A percentile compares a stretch with the other conserved stretches of the same genome.
Conservation (phyloP, 2,113 vertebrate species). For the Atherinomorus stipes region DNA sequence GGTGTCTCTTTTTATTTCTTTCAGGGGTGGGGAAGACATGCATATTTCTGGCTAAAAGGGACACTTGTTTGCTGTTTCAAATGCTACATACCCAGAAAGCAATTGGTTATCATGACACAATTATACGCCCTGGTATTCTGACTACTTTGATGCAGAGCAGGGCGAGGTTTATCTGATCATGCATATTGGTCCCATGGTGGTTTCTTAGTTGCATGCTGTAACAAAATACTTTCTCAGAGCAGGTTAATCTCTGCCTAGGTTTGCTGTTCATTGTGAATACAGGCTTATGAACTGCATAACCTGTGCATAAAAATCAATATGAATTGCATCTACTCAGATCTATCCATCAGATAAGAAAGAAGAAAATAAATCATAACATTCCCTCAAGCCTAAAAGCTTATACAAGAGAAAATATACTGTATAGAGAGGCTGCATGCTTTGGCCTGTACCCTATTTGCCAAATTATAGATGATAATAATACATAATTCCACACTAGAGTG, state of each 20-base stretch:
- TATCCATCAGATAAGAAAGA: neutral
- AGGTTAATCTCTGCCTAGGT: slow-evolving; percentile 4
- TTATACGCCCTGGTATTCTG: slow-evolving; percentile 45
- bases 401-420: slow-evolving; percentile 12
- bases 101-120: slow-evolving; percentile 47
- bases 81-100: slow-evolving; percentile 51
- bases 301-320: neutral
- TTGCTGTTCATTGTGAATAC: slow-evolving; percentile 11
- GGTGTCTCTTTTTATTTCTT: slow-evolving; percentile 42
- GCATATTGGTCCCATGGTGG: slow-evolving; percentile 51
- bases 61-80: slow-evolving; percentile 44
- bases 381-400: neutral
- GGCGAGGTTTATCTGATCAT: slow-evolving; percentile 57
- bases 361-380: neutral
- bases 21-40: slow-evolving; percentile 26
- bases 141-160: slow-evolving; percentile 46
- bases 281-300: slow-evolving; percentile 13
- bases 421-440: slow-evolving; percentile 12
- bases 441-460: slow-evolving; percentile 16
- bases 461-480: slow-evolving; percentile 42
- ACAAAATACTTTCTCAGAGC: slow-evolving; percentile 42
- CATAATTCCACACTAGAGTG: slow-evolving; percentile 49
- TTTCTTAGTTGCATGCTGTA: slow-evolving; percentile 36
- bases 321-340: neutral
- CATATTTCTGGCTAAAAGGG: slow-evolving; percentile 24